Base-by-base conservation (phyloP, 2,888 invertebrate genomes). In the Acanthosepion lycidas region DNA sequence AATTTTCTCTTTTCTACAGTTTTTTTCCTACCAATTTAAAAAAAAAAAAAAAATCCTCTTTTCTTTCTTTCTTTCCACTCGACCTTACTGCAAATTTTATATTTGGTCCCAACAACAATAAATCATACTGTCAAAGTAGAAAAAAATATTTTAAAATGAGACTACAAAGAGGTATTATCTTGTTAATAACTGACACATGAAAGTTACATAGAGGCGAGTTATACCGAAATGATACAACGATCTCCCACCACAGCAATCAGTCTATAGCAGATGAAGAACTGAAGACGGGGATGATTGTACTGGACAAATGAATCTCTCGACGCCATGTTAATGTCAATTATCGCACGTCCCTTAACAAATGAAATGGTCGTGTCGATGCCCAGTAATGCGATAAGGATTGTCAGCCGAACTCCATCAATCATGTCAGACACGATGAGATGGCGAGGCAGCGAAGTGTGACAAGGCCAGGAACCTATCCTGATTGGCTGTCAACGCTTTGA, bases 351-450 rank as follows among this genome's bases (percentile, higher is more conserved):
- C n/a, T 18, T 15, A n/a, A 78, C n/a, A n/a, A n/a, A 78, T n/a
- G 3, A n/a, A 33, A n/a, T 12, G n/a, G n/a, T 33, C 12, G 78
- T n/a, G n/a, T 33, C n/a, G n/a, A 15, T 78, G 78, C 78, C n/a
- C 78, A 33, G n/a, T 33, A n/a, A 78, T 78, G 78, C 78, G n/a
- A 78, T n/a, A 12, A 9, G n/a, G 78, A n/a, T 15, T 78, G 78
- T n/a, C 78, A 33, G 78, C 78, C 4, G n/a, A n/a, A 78, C 78
- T 15, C 9, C 78, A 78, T 78, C 78, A 78, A 78, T 78, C 78
- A 78, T 78, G 78, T 33, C 78, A 78, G n/a, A 78, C n/a, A n/a
- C 78, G n/a, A 78, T n/a, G 78, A 33, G 78, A 78, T 78, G 78
- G 78, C 78, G 78, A 78, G 6, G 78, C 78, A 78, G 78, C n/a